phyloP scores from a whole-genome alignment of 2,797 vertebrate genomes.

The Coccyzus lansbergi region DNA sequence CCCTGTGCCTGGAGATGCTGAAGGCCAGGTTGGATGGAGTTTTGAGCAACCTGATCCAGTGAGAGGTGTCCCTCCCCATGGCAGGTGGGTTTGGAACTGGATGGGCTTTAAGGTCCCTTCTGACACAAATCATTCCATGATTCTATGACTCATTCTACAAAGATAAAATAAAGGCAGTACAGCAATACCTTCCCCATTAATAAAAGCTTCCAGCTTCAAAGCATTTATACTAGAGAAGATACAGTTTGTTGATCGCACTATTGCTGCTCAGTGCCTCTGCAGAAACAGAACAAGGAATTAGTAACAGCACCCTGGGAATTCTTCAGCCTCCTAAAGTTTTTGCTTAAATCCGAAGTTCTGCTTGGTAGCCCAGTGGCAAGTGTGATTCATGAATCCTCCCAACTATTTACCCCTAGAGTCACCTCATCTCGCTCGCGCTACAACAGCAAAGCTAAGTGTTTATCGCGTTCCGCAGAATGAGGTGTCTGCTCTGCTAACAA shows the following conservation, averaged over 20 bases:
- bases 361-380: neutral
- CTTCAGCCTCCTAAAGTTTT: neutral
- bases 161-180: neutral
- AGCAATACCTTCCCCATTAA: neutral
- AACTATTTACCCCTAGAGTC: slow-evolving; percentile 12
- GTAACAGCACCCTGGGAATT: neutral
- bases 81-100: too few species aligned
- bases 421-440: neutral
- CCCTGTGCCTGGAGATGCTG: too few species aligned
- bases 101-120: too few species aligned
- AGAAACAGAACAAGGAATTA: neutral
- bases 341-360: neutral
- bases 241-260: neutral
- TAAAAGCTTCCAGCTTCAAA: neutral
- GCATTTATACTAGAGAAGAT: neutral
- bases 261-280: neutral
- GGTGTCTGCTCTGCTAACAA: slow-evolving; percentile 49
- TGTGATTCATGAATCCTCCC: slow-evolving; percentile 18
- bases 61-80: too few species aligned
- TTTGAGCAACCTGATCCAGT: too few species aligned
- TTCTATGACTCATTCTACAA: too few species aligned
- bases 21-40: too few species aligned
- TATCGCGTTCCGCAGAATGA: slow-evolving; percentile 24
- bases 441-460: neutral
- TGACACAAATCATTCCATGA: too few species aligned